Base-by-base conservation (phyloP, 2,888 invertebrate species). In the Arge pagana region DNA sequence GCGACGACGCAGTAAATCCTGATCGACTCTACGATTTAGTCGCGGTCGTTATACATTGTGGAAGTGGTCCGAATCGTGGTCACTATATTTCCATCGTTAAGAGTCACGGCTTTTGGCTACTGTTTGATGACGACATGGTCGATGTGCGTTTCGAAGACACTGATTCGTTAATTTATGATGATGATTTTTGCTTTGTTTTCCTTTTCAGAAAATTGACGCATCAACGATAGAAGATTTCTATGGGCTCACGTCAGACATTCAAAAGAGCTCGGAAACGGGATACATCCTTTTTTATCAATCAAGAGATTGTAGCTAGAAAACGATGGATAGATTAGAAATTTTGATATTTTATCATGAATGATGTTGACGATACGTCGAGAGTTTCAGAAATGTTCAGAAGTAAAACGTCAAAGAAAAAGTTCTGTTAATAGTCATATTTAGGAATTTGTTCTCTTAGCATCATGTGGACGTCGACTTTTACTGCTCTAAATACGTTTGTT, bases 51-150 rank as follows among this genome's bases (percentile, higher is more conserved):
- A 96, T 99, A 68, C 99, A 99, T 80, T 99, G 99, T 79, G 99
- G 99, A 59, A 96, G 96, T 60, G 98, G 99, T 43, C 97, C 98
- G 63, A 99, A 99, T 81, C 85, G 99, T 55, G 99, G 99, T 21
- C 99, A 99, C 79, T 99, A 99, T 81, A 99, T 99, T 78, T 96
- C 96, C 78, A 96, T 99, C 77, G 99, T 99, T 52, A 99, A 99
- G 81, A 96, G 96, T 77, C 96, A 98, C 80, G 96, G 97, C 50
- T 93, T 98, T 78, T 99, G 99, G 99, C 82, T 99, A 62, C 85
- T 99, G 4, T 99, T 99, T 80, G 99, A 99, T 78, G 99, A 99
- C 79, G 99, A 99, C 76, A 96, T 98, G 88, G 99, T 99, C 60
- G 99, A 99, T 82, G 96, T 96, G 81, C 88, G 91, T 85, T 30